Base-by-base conservation (phyloP, 2,113 vertebrate genomes). In the Xenotilapia longispinis region DNA sequence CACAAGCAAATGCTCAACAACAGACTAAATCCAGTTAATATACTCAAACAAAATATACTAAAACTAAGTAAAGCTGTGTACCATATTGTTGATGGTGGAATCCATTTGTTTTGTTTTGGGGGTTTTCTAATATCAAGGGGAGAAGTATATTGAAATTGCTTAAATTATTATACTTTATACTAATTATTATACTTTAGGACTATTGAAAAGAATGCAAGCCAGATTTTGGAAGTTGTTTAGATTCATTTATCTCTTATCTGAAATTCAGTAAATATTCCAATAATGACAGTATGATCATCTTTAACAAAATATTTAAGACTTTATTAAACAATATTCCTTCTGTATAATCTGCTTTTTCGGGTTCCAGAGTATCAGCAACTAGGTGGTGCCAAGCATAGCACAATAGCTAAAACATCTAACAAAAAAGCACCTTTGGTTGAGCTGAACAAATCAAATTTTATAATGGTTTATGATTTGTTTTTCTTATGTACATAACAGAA, bases 111-210 rank as follows among this genome's bases (percentile, higher is more conserved):
- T 38, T 38, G 60, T 68, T 65, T 21, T 68, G 60, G 60, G 19
- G 1, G 0, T 0, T 0, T 12, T 78, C 42, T 49, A 49, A 47
- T 11, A 47, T 26, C 9, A 47, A 47, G 3, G 9, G 9, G 23
- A 47, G 14, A 1, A 15, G 11, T 68, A 21, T 38, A 38, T 21
- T 38, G 5, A 40, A 23, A 70, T 40, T 9, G 33, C 21, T 42
- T 47, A 47, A 75, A 75, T 75, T 65, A 38, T 21, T 65, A 38
- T 65, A 38, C 2, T 65, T 65, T 36, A 65, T 36, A 36, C 60
- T 36, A 65, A 65, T 38, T 65, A 38, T 38, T 65, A 38, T 65
- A 13, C 19, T 21, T 65, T 65, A 38, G 60, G 60, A 65, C 65
- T 70, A 70, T 42, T 70, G 65, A 42, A 70, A 70, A 42, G 5